Evolutionary conservation across 1,140 invertebrate genomes (phyloP), one percentile per base, ranked within the genome.

Genomic region (Procambarus virginalis): DNA sequence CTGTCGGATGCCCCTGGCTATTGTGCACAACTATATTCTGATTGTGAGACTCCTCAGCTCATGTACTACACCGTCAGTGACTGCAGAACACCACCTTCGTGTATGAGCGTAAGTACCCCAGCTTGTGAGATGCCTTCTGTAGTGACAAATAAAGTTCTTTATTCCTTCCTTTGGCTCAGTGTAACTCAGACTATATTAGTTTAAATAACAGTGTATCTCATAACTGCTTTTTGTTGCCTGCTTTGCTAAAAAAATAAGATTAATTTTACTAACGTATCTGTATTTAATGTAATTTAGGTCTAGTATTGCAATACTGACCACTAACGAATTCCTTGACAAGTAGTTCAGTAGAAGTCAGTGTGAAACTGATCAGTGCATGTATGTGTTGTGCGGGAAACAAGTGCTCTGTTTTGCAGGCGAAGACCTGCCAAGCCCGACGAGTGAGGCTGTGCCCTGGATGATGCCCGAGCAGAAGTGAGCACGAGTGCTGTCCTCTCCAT

Each of bases 21-120:
- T 92, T 97, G 96, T 93, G 96, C 96, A n/a, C 96, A 96, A 93
- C 94, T 97, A 55, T 95, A 95, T 90, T 96, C 96, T 58, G 96
- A 96, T 93, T 96, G 96, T 93, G 94, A 95, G 91, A 95, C 95
- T 58, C 95, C 95, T 20, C 96, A 96, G 93, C 94, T 96, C 55
- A 97, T 97, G 96, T 96, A 96, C 91, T 96, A 96, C 93, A 96
- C 95, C 92, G 96, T 96, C 17, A 95, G 94, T 49, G 95, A 96
- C 83, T 97, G 96, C 92, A 92, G 93, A 94, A 92, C 94, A 94
- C 84, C 92, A 92, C 94, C 51, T 95, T 96, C 93, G 93, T 96
- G 45, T 96, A 95, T 92, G 96, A 96, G 95, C 95, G 96, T 96
- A 93, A 93, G 93, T 92, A 55, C 9, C 48, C 8, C 10, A 49